phyloP scores from a whole-genome alignment of 1,140 invertebrate genomes.

The Meloidogyne exigua region DNA sequence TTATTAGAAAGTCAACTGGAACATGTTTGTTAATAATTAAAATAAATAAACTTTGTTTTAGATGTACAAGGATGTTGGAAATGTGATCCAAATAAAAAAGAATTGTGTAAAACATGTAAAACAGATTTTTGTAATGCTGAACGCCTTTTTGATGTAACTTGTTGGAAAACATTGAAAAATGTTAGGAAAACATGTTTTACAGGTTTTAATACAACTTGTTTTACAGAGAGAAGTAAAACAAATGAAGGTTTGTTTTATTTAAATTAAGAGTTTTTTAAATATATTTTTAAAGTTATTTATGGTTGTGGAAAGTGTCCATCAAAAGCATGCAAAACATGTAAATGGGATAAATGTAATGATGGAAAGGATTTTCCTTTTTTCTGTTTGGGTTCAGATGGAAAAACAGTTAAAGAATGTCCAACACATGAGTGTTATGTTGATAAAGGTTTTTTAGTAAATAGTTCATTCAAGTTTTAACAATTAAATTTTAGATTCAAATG shows the following conservation, averaged over 20 bases:
- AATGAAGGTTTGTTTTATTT: too few species aligned
- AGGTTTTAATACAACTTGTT: too few species aligned
- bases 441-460: too few species aligned
- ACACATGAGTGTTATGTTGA: too few species aligned
- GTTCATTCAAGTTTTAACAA: too few species aligned
- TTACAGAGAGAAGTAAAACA: neutral
- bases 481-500: too few species aligned
- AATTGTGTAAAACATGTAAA: neutral
- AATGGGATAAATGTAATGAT: neutral
- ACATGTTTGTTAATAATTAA: too few species aligned
- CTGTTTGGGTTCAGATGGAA: neutral
- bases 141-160: too few species aligned
- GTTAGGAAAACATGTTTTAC: neutral
- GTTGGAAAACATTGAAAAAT: neutral
- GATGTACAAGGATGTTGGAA: neutral
- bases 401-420: neutral
- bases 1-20: too few species aligned
- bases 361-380: neutral
- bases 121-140: neutral
- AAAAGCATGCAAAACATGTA: neutral
- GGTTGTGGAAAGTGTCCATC: too few species aligned
- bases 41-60: neutral
- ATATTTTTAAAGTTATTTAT: too few species aligned
- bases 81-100: neutral
- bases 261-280: too few species aligned